phyloP scores from a whole-genome alignment of 2,888 invertebrate species.

The Dolichopus griseipennis region DNA sequence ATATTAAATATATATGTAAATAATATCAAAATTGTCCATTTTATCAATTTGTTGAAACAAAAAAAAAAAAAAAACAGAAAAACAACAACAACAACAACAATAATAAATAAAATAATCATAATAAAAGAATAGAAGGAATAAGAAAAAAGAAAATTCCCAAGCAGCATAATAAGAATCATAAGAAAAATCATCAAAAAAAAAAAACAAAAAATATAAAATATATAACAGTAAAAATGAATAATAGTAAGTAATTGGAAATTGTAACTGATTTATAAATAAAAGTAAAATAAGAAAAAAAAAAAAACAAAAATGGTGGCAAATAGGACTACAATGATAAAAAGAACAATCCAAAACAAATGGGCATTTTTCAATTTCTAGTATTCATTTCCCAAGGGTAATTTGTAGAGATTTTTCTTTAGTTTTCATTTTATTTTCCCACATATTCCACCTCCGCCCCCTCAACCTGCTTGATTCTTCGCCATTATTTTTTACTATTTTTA shows the following conservation, averaged over 20 bases:
- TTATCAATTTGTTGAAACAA: neutral
- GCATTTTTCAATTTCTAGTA: neutral
- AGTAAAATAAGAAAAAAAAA: neutral
- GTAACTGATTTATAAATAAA: slow-evolving; percentile 3
- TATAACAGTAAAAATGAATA: neutral
- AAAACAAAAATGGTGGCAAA: neutral
- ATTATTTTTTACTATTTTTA: too few relatives aligned
- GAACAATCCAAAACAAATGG: neutral
- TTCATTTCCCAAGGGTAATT: neutral
- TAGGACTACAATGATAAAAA: neutral
- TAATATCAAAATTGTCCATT: neutral
- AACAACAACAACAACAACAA: too few relatives aligned
- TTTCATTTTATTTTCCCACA: neutral
- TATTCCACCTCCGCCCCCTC: neutral
- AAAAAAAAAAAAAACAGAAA: too few relatives aligned
- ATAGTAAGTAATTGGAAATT: slow-evolving; percentile 1
- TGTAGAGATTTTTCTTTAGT: neutral
- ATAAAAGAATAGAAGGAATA: too few relatives aligned
- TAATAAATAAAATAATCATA: too few relatives aligned
- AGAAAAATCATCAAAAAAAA: too few relatives aligned
- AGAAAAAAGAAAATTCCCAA: too few relatives aligned
- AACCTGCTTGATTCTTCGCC: neutral
- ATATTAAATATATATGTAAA: too few relatives aligned
- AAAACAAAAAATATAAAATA: too few relatives aligned
- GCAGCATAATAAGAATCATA: too few relatives aligned